Base-by-base conservation (phyloP, 1,140 invertebrate genomes). In the Drosophila takahashii region DNA sequence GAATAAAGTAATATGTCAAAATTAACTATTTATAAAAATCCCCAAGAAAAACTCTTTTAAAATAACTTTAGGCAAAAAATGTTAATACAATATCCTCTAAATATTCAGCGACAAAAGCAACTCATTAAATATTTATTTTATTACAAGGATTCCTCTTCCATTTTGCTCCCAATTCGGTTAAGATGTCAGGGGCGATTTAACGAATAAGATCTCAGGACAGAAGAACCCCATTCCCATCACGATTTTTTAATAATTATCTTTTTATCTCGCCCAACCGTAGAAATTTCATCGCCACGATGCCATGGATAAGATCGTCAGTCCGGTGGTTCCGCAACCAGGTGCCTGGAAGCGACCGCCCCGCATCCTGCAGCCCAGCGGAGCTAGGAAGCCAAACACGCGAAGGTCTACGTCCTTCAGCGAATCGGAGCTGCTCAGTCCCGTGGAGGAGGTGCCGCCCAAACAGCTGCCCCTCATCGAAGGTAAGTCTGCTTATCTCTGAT, bases 251-350 rank as follows among this genome's bases (percentile, higher is more conserved):
- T 34, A 34, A 34, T 10, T 10, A 8, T 1, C 26, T 27, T 8
- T 47, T n/a, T 6, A 26, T 26, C 44, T 13, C 22, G 6, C 22
- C 22, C 13, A 27, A 27, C 4, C 16, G 26, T 41, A 90, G 87
- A 91, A 95, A 90, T 92, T 95, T 60, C 94, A 95, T 50, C 93
- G 95, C 41, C 92, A 95, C 75, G 95, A 95, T 90, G 93, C 93
- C 6, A 95, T 97, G 92, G 97, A 98, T 92, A 97, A 97, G 92
- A 98, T 98, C 91, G 97, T 98, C 0, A 98, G 97, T 90, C 97
- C 97, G 6, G 97, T 98, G 1, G 96, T 98, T 70, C 97, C 96
- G 11, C 97, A 98, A 79, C 96, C 97, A 1, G 96, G 96, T 3
- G 95, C 95, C 3, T 96, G 96, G 94, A 97, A 95, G 92, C 92